phyloP scores from a whole-genome alignment of 2,113 vertebrate species.

The Thalassoma bifasciatum region DNA sequence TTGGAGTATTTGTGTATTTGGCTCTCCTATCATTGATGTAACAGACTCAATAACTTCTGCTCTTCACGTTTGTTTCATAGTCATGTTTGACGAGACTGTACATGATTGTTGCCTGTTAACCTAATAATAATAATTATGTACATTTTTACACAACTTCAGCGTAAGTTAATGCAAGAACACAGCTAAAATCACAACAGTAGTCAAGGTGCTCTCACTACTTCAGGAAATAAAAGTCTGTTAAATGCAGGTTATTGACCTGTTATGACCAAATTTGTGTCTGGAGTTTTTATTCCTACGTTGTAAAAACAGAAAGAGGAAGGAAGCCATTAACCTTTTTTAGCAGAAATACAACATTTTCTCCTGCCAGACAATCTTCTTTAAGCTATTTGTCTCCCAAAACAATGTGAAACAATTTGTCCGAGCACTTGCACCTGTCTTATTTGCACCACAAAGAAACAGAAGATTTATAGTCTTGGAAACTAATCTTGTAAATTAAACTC shows the following conservation, averaged over 20 bases:
- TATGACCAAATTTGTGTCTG: slow-evolving; percentile 9
- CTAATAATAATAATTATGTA: background rate
- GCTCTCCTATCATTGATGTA: slow-evolving; percentile 22
- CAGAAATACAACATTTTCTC: slow-evolving; percentile 24
- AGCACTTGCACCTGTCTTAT: slow-evolving; percentile 50
- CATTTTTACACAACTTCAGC: slow-evolving; percentile 40
- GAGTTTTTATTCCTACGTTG: slow-evolving; percentile 21
- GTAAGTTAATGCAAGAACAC: background rate
- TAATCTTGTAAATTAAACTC: slow-evolving; percentile 65
- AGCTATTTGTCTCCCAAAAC: slow-evolving; percentile 41
- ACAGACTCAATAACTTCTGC: slow-evolving; percentile 3
- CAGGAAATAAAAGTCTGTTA: slow-evolving; percentile 57
- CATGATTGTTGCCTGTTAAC: slow-evolving; percentile 21
- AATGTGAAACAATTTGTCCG: slow-evolving; percentile 31
- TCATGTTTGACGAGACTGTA: slow-evolving; percentile 17
- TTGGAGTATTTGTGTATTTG: slow-evolving; percentile 32
- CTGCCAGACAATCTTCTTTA: slow-evolving; percentile 29
- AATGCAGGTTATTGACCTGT: background rate
- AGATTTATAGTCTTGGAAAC: slow-evolving; percentile 61
- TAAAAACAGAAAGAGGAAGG: slow-evolving; percentile 54
- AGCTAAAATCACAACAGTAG: slow-evolving; percentile 10
- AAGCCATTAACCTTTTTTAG: slow-evolving; percentile 51
- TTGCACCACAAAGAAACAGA: slow-evolving; percentile 68
- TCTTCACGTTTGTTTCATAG: slow-evolving; percentile 18
- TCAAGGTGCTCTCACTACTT: slow-evolving; percentile 22